A percentile compares a stretch with the other conserved stretches of the same genome.
phyloP scores from a whole-genome alignment of 1,140 invertebrate species.

The Apis laboriosa region DNA sequence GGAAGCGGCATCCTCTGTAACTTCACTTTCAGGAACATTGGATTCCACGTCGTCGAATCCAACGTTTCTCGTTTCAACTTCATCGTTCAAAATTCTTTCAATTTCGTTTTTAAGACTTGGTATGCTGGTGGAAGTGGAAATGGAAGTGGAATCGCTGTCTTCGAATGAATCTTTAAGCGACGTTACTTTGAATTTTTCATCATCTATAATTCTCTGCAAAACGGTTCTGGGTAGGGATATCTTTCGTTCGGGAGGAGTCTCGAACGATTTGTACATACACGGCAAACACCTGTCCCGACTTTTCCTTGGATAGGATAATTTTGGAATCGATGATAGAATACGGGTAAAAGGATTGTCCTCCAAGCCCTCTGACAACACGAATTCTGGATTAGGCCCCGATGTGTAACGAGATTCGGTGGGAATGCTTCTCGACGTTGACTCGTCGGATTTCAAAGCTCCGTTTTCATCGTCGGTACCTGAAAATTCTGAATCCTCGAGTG shows the following conservation, averaged over 20 bases:
- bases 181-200: background rate
- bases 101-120: background rate
- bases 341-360: background rate
- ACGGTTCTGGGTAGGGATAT: conserved; percentile 1
- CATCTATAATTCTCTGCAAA: conserved; percentile 6
- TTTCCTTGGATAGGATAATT: conserved; percentile 58
- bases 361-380: background rate
- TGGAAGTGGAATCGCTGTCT: background rate
- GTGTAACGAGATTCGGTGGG: conserved; percentile 33
- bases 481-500: background rate
- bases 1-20: background rate
- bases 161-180: background rate
- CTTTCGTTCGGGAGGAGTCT: conserved; percentile 2
- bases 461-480: background rate
- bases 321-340: conserved; percentile 42
- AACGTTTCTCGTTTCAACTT: background rate
- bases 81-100: no score
- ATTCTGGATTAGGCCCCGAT: conserved; percentile 24
- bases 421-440: conserved; percentile 45
- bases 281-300: conserved; percentile 69
- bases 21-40: background rate
- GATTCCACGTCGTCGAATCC: background rate
- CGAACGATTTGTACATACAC: conserved; percentile 59
- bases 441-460: conserved; percentile 20
- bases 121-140: background rate